These are phyloP conservation scores for Anagyrus pseudococci DNA, from an alignment of 2,888 invertebrate species.

Conservation along the genomic window DNA sequence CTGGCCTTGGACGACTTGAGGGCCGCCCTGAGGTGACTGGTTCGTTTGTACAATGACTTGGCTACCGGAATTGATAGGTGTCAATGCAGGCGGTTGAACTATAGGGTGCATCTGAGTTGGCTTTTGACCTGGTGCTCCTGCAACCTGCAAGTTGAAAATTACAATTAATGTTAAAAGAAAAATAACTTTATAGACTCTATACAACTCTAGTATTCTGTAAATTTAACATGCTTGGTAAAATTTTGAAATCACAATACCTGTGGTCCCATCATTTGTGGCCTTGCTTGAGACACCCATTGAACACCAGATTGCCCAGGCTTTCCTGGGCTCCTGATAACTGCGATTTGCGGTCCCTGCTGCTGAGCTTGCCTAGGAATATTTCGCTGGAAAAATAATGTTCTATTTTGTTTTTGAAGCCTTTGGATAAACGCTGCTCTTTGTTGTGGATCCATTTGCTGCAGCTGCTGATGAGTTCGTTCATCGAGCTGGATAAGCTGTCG, in stretches of 20 bases:
- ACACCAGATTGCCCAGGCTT: conserved; percentile 67
- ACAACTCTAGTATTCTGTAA: too few relatives aligned
- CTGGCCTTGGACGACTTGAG: conserved; percentile 48
- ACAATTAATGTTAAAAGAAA: background rate
- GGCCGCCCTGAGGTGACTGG: conserved; percentile 48
- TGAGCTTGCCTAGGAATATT: conserved; percentile 67
- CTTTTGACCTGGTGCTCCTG: conserved; percentile 53
- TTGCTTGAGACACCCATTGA: conserved; percentile 74
- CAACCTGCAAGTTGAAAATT: conserved; percentile 37
- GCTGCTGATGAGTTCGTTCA: conserved; percentile 82
- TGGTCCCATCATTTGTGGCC: conserved; percentile 67
- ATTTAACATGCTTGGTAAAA: too few relatives aligned
- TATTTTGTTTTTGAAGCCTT: conserved; percentile 72
- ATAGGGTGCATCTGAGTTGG: conserved; percentile 52
- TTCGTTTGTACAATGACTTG: conserved; percentile 51
- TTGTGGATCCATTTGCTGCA: conserved; percentile 82
- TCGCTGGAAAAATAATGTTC: conserved; percentile 66
- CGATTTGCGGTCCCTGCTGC: conserved; percentile 70
- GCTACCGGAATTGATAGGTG: conserved; percentile 55
- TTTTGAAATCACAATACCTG: conserved; percentile 59
- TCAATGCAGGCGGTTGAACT: conserved; percentile 56
- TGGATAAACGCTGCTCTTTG: conserved; percentile 82
- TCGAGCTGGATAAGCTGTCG: conserved; percentile 81
- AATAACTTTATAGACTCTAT: background rate
- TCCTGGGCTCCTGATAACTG: conserved; percentile 73